Evolutionary conservation across 2,888 invertebrate species (phyloP), one percentile per base, ranked within the genome.

Genomic region (Dermolepida albohirtum): DNA sequence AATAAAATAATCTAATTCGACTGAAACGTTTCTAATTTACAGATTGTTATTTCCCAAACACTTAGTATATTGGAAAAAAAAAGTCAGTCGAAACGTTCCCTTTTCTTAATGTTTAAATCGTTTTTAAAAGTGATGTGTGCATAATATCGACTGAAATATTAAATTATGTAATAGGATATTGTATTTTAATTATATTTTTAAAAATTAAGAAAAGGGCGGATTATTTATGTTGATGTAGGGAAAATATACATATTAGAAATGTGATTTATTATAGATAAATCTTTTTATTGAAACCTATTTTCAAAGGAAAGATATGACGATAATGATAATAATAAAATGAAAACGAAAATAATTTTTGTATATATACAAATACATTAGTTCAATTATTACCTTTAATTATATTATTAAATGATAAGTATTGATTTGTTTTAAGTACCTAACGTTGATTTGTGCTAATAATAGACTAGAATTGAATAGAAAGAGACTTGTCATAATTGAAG

Each of bases 41-140:
- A 64, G 72, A 75, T 78, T 78, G 80, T 77, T 76, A 72, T 81
- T 82, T 81, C 82, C 82, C 57, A 82, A 77, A 74, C 79, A 79
- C 77, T 78, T 74, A 71, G 75, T 75, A 77, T 71, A 70, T 72
- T 70, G 66, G 73, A 70, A 69, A 66, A 57, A n/a, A 43, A 17
- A 14, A 40, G 8, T 43, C 16, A 12, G 40, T 64, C 14, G 44
- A 34, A 17, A 4, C 49, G 34, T 2, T 34, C 14, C 27, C 47
- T 29, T 59, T 59, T 34, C 41, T 59, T 34, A 41, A 27, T 14
- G 11, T 59, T 57, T 43, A 44, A 49, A 39, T 40, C 6, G 34
- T 34, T 34, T 34, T 34, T 57, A 62, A 44, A n/a, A 34, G 27
- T 27, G 10, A 34, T 34, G 47, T 16, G 11, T 5, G 7, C 7